Percentiles rank a stretch among this genome's conserved stretches.
These are phyloP conservation scores for Ciconia nigra DNA, from an alignment of 2,797 vertebrate species.

Conservation along the genomic window DNA sequence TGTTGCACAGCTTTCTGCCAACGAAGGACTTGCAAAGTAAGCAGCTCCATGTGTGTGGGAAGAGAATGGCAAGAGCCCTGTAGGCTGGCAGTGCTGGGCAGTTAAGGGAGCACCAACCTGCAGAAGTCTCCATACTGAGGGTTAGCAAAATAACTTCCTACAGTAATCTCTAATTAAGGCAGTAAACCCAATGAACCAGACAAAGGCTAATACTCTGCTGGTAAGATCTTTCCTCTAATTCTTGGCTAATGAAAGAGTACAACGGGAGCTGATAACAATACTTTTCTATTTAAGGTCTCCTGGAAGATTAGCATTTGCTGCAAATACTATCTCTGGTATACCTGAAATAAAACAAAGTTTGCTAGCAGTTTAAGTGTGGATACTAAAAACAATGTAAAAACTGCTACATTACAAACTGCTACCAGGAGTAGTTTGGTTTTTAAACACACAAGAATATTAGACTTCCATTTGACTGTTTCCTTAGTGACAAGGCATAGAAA, in stretches of 20 bases:
- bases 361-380: not conserved
- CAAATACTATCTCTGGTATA: not conserved
- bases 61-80: not conserved
- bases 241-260: not conserved
- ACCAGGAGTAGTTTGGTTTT: not conserved
- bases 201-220: not conserved
- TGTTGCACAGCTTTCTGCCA: not conserved
- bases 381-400: not conserved
- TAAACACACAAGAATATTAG: not conserved
- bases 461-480: not conserved
- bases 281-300: not conserved
- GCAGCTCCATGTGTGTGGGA: rapidly evolving
- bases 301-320: not conserved
- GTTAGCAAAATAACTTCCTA: not conserved
- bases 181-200: not conserved
- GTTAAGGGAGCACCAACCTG: not conserved
- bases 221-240: not conserved
- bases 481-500: not conserved
- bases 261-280: not conserved
- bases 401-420: not conserved
- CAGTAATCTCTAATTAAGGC: not conserved
- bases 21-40: not conserved
- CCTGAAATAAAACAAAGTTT: not conserved
- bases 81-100: not conserved
- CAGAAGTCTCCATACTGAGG: not conserved